phyloP scores from a whole-genome alignment of 2,888 invertebrate genomes.

The Nephrocerus scutellatus region DNA sequence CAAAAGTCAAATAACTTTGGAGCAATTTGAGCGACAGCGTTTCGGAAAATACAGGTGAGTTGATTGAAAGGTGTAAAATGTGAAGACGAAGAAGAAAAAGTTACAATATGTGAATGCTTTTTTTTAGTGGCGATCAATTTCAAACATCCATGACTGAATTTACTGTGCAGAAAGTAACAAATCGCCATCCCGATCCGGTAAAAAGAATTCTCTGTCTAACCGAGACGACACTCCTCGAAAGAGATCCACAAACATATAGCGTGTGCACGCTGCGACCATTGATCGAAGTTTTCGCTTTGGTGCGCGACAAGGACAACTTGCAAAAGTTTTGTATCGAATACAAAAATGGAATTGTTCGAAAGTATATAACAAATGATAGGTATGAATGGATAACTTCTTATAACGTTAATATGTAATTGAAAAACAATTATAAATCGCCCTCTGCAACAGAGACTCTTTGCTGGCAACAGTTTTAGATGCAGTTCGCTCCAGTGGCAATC shows the following conservation, averaged over 20 bases:
- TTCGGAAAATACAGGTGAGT: conserved; percentile 85
- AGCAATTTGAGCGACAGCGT: conserved; percentile 79
- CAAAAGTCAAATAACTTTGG: conserved; percentile 73
- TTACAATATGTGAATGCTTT: conserved; percentile 11
- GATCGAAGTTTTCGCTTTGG: conserved; percentile 81
- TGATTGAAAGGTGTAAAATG: background rate
- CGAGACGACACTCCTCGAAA: conserved; percentile 90
- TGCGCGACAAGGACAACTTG: conserved; percentile 83
- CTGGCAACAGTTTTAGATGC: conserved; percentile 94
- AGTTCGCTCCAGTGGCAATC: conserved; percentile 92
- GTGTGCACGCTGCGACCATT: conserved; percentile 80
- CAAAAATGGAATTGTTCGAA: conserved; percentile 79
- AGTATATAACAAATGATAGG: conserved; percentile 89
- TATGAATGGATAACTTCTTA: conserved; percentile 37
- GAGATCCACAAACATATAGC: conserved; percentile 95
- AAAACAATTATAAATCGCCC: background rate
- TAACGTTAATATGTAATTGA: background rate
- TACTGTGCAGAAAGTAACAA: conserved; percentile 84
- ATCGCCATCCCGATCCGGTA: conserved; percentile 76
- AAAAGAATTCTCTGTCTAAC: conserved; percentile 87
- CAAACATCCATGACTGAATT: conserved; percentile 96
- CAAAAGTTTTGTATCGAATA: conserved; percentile 94
- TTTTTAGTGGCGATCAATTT: conserved; percentile 82
- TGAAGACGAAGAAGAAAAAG: background rate
- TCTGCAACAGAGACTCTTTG: conserved; percentile 74